Base-by-base conservation (phyloP, 1,140 invertebrate species). In the Drosophila nannoptera region DNA sequence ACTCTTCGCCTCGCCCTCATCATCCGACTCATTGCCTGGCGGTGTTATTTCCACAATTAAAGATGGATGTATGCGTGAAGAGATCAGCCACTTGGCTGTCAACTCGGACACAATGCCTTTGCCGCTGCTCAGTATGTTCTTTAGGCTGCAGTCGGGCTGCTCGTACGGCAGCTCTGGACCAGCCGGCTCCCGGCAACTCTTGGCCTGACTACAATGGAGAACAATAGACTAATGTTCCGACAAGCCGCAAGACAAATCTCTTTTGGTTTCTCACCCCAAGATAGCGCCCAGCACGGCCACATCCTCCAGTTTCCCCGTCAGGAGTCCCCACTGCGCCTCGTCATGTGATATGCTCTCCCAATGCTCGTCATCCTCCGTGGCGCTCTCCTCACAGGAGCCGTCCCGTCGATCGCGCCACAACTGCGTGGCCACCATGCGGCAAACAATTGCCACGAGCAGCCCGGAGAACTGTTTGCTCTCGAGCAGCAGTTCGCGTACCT, bases 281-380 rank as follows among this genome's bases (percentile, higher is more conserved):
- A 94, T 91, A 40, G 94, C 93, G 75, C 94, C 94, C 5, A 98
- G 90, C 52, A 96, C 91, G 5, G 96, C 92, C 38, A 97, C 92
- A 90, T 98, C 96, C 88, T 98, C 97, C 61, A 98, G 91, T 90
- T 97, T 97, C 64, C 94, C 95, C 16, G 96, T 94, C 7, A 98
- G 90, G 32, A 97, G 88, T 16, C 94, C 94, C 94, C 97, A 98
- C 84, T 95, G 93, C 61, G 96, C 94, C 73, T 94, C 93, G 86
- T 98, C 96, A 66, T 94, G 92, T 11, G 95, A 95, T 14, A 97
- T 91, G 61, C 94, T 94, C 90, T 97, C 96, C 95, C 95, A 97
- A 32, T 94, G 92, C 48, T 91, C 92, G 52, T 93, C 92, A 9
- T 84, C 83, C 50, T 69, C 77, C 31, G 74, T 75, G 2, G 72